Percentiles rank a stretch among this genome's conserved stretches.
These are phyloP conservation scores for Torymus aiolomorphi DNA, from an alignment of 2,888 invertebrate genomes.

Conservation along the genomic window DNA sequence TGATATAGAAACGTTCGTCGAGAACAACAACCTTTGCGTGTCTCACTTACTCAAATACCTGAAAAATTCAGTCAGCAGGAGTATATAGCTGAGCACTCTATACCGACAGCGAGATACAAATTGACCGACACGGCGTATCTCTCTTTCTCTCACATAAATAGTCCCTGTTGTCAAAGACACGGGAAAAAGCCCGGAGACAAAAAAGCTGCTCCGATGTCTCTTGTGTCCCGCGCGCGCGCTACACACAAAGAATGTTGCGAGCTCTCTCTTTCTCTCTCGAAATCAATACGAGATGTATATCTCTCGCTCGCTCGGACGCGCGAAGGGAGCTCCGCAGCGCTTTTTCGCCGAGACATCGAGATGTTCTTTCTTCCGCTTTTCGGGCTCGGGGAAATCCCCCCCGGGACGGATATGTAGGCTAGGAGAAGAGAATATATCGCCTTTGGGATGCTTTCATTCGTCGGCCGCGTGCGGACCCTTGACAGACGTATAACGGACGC, in stretches of 20 bases:
- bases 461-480: constrained; percentile 24
- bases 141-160: background rate
- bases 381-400: background rate
- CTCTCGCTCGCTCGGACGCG: background rate
- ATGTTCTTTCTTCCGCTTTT: constrained; percentile 31
- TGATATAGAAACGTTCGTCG: no score
- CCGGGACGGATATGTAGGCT: constrained; percentile 15
- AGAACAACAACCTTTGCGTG: no score
- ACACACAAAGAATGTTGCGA: background rate
- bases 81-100: no score
- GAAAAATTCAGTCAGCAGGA: no score
- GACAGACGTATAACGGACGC: constrained; percentile 33
- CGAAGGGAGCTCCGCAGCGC: background rate
- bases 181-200: no score
- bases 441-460: constrained; percentile 26
- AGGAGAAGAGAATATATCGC: background rate
- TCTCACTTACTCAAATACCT: no score
- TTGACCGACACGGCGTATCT: no score
- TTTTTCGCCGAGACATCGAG: constrained; percentile 10
- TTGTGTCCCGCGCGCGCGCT: no score
- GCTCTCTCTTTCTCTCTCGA: background rate
- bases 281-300: constrained; percentile 37
- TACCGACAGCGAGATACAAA: no score
- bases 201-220: no score
- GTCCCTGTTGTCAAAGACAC: no score